Base-by-base conservation (phyloP, 2,888 invertebrate genomes). In the Pharmacophagus antenor region DNA sequence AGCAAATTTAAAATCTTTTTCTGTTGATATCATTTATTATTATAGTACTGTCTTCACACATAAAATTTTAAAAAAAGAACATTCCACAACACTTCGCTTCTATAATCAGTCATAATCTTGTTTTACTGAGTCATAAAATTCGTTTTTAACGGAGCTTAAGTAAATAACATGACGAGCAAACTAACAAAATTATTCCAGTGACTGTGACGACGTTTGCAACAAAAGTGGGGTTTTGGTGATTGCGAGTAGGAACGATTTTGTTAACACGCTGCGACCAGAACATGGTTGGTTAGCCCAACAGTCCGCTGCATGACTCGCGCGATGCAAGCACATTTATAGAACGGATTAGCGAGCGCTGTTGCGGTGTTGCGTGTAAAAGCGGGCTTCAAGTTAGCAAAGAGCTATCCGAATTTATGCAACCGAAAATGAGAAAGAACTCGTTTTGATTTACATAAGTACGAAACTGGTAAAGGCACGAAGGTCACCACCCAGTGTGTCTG, bases 341-440 rank as follows among this genome's bases (percentile, higher is more conserved):
- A 78, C 85, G 81, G 79, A 83, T 82, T 79, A 82, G 74, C 71
- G 70, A 47, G 66, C 84, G 84, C 71, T 70, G 81, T 85, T 82
- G 82, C 88, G 85, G 37, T 15, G 37, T 37, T 82, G 82, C 88
- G 85, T 88, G 85, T 84, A 87, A 87, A 31, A 84, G 62, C 80
- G 75, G 81, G 76, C 79, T 80, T 76, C 70, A 71, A 74, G 81
- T 86, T 86, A 81, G 85, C 76, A 85, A 86, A 88, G 80, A 82
- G 77, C 74, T 77, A 73, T 72, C 69, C 72, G 77, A 79, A 82
- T 87, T 87, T 82, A 79, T 88, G 88, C 87, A 88, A 89, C 76
- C 77, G 70, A 81, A 80, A 83, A 83, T 85, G 82, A 84, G 83
- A 86, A 83, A 85, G 78, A 85, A 85, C 83, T 73, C 68, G 88